Base-by-base conservation (phyloP, 2,888 invertebrate species). In the Pyralis farinalis region DNA sequence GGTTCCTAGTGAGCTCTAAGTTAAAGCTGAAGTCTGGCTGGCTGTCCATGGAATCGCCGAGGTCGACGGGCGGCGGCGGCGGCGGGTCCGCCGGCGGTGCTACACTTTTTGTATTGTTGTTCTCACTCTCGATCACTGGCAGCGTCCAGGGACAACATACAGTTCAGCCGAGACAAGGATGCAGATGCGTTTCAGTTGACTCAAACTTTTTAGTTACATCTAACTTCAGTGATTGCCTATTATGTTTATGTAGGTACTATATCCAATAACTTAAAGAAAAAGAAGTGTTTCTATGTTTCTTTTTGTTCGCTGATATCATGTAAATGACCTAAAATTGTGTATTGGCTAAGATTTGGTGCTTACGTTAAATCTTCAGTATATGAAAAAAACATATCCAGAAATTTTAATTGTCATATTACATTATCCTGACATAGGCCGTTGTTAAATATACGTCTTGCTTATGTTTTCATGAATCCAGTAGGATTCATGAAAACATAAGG, bases 1-100 rank as follows among this genome's bases (percentile, higher is more conserved):
- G 94, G 67, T 92, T 91, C 67, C 91, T 91, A 55, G 91, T 92
- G 51, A 96, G 88, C 73, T 92, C 93, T 85, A 96, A 91, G 54
- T 93, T 92, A 78, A 95, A 94, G 56, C 90, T 90, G 61, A 85
- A 81, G 79, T 87, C 86, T 0, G 75, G 76, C 51, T 80, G 80
- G 63, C 73, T 74, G 58, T 84, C 84, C 71, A 75, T 69, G 42
- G 69, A 79, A 56, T 80, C 78, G 8, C 59, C 68, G 48, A 72
- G 60, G 47, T 68, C 74, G 0, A 63, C 58, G 1, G 91, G 82
- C 31, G 91, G 90, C n/a, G 91, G 91, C 42, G 91, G 91, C 16
- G 89, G 88, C 28, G 87, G 86, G 33, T 63, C 84, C 36, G 84
- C 74, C 30, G 91, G 87, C 3, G 90, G 82, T 31, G 91, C 90